These are phyloP conservation scores for Sinocyclocheilus grahami DNA, from an alignment of 2,113 vertebrate species.

Conservation along the genomic window DNA sequence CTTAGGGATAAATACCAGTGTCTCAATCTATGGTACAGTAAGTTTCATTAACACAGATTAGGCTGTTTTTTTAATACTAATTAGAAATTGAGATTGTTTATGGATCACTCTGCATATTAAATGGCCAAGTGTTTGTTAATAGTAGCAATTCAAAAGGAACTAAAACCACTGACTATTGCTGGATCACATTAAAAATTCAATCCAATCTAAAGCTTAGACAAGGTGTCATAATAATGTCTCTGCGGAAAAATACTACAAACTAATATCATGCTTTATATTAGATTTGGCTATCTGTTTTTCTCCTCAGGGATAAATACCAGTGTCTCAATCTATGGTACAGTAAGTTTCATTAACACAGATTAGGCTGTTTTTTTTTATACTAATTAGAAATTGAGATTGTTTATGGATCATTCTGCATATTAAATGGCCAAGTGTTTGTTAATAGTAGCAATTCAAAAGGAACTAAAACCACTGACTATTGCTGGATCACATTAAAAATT, in stretches of 20 bases:
- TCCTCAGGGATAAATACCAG: not conserved
- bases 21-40: not conserved
- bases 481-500: not conserved
- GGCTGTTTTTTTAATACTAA: not conserved
- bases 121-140: not conserved
- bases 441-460: not conserved
- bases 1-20: not conserved
- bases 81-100: not conserved
- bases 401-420: not conserved
- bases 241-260: not conserved
- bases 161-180: not conserved
- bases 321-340: not conserved
- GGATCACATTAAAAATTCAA: not conserved
- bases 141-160: not conserved
- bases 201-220: not conserved
- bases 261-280: not conserved
- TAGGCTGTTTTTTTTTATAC: not conserved
- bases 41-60: not conserved
- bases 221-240: not conserved
- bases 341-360: not conserved
- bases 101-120: not conserved
- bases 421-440: not conserved
- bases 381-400: not conserved
- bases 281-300: not conserved
- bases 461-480: not conserved